Conservation (phyloP, 1,140 invertebrate genomes). For the Parapsyche elsis region DNA sequence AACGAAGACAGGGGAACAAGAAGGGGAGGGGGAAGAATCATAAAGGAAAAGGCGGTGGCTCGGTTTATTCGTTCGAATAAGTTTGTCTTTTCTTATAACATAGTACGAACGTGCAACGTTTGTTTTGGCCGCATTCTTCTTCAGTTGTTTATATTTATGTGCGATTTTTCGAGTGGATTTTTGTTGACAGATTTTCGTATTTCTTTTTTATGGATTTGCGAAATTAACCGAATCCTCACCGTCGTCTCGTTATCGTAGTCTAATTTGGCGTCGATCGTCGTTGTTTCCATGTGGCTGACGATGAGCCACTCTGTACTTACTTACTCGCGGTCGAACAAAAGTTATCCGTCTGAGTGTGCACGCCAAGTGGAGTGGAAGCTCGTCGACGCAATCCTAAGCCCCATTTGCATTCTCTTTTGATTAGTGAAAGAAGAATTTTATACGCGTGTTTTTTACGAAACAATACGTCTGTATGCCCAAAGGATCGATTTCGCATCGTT, state of each 20-base stretch:
- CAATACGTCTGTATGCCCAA: too few species aligned
- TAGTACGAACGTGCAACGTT: too few species aligned
- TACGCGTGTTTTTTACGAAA: too few species aligned
- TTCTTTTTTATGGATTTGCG: background rate
- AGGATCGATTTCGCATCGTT: too few species aligned
- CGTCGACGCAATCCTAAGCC: constrained; percentile 1
- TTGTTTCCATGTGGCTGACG: constrained; percentile 8
- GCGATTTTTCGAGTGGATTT: too few species aligned
- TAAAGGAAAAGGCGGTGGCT: background rate
- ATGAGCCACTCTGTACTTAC: background rate
- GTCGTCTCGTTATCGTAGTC: constrained; percentile 14
- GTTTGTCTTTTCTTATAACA: too few species aligned
- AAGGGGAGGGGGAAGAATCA: background rate
- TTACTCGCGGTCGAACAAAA: constrained; percentile 1
- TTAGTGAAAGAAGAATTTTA: background rate
- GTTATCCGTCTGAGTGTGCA: constrained; percentile 27
- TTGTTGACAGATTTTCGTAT: background rate
- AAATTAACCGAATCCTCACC: background rate
- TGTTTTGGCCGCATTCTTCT: too few species aligned
- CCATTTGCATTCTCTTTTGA: constrained; percentile 12
- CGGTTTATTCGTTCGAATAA: background rate
- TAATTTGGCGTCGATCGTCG: constrained; percentile 31
- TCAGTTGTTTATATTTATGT: too few species aligned
- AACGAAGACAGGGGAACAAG: background rate
- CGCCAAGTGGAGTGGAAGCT: constrained; percentile 16